A percentile compares a stretch with the other conserved stretches of the same genome.
Conservation (phyloP, 2,797 vertebrate genomes). For the Fundulus diaphanus region DNA sequence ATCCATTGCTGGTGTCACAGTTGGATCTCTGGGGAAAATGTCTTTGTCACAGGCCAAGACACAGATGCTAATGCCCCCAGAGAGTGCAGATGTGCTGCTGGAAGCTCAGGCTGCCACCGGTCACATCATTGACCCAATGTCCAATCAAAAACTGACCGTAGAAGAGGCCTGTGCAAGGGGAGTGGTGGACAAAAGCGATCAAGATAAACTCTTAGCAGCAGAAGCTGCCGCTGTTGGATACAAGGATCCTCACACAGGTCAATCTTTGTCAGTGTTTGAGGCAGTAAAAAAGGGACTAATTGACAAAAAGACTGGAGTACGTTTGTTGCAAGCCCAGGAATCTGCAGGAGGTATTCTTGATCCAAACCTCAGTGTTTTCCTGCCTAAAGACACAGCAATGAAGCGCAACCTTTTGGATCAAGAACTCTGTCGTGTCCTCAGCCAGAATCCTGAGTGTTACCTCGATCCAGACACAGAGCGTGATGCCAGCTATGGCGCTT, state of each 20-base stretch:
- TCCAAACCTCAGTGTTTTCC: slow-evolving; percentile 88
- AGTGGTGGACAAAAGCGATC: slow-evolving; percentile 46
- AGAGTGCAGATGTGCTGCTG: slow-evolving; percentile 74
- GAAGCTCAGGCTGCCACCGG: slow-evolving; percentile 70
- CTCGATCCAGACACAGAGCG: slow-evolving; percentile 82
- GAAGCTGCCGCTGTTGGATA: slow-evolving; percentile 88
- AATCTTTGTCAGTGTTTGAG: slow-evolving; percentile 74
- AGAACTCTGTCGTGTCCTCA: slow-evolving; percentile 54
- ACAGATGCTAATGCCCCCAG: slow-evolving; percentile 77
- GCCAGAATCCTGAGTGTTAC: slow-evolving; percentile 77
- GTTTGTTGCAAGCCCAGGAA: slow-evolving; percentile 87
- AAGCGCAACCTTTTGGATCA: slow-evolving; percentile 87
- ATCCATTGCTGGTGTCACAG: slow-evolving; percentile 80
- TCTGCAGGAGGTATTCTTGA: slow-evolving; percentile 88
- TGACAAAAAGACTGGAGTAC: slow-evolving; percentile 62
- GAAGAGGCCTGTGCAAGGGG: slow-evolving; percentile 58
- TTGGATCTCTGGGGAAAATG: slow-evolving; percentile 78
- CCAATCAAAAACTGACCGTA: slow-evolving; percentile 75
- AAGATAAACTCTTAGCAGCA: slow-evolving; percentile 80
- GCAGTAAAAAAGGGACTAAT: slow-evolving; percentile 66
- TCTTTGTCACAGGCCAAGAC: slow-evolving; percentile 86
- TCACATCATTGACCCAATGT: slow-evolving; percentile 84
- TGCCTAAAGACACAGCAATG: slow-evolving; percentile 87
- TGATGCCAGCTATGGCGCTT: slow-evolving; percentile 16
- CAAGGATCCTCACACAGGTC: slow-evolving; percentile 72